Evolutionary conservation across 1,140 invertebrate species (phyloP), one percentile per base, ranked within the genome.

Genomic region (Leptinotarsa lineolata): DNA sequence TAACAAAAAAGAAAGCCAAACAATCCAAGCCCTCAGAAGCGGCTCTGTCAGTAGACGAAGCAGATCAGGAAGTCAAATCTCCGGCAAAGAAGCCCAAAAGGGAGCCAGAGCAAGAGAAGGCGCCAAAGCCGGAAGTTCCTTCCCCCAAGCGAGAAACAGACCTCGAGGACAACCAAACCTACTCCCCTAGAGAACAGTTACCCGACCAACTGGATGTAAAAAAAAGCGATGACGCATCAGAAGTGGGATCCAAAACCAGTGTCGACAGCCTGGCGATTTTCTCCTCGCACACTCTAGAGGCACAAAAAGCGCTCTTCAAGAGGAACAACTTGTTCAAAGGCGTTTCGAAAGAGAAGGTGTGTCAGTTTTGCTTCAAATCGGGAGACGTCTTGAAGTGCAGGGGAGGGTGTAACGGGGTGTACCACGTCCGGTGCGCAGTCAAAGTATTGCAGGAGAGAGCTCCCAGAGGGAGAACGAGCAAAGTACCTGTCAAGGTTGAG

Each of bases 331-430:
- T 91, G 54, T 91, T 91, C 74, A 88, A 88, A 83, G 90, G 89
- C 8, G 82, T 88, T 64, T 83, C 88, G 11, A 86, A 85, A 54
- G 89, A 91, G 71, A 87, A 88, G 78, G 89, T 92, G 13, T 93
- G 91, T 80, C 88, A 91, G 72, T 88, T 91, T 70, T 92, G 91
- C 76, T 89, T 91, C 74, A 87, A 85, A 78, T 82, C 87, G 5
- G 87, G 87, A 0, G 86, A 89, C 66, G 81, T 92, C 15, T 84
- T 91, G 0, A 88, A 90, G 79, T 93, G 92, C 78, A 89, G 88
- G 81, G 89, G 90, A 4, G 77, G 74, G 44, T 90, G 89, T 77
- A 81, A 83, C 76, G 84, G 84, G 1, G 86, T 85, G 79, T 90
- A 86, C 76, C 89, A 90, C 79, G 63, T 84, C 13, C 82, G 85